These are phyloP conservation scores for Macropis europaea DNA, from an alignment of 2,888 invertebrate species.

Conservation along the genomic window DNA sequence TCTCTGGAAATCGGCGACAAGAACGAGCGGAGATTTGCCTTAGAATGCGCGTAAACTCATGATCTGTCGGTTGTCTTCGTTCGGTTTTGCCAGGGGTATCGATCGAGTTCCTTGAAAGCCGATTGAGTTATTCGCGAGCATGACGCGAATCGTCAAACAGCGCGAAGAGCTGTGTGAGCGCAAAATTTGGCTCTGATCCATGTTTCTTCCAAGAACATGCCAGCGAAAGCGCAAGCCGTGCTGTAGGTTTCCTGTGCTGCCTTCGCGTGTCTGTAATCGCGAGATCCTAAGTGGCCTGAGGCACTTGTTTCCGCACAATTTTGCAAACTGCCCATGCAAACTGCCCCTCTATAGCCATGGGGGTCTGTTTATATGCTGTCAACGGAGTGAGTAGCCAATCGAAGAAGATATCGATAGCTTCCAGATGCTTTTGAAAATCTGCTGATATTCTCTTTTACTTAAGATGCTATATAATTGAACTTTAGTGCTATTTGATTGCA, in stretches of 20 bases:
- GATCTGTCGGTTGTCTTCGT: background rate
- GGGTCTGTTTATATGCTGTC: constrained; percentile 31
- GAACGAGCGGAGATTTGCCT: background rate
- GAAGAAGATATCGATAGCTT: too few relatives aligned
- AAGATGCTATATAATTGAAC: too few relatives aligned
- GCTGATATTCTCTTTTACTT: too few relatives aligned
- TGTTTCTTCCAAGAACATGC: constrained; percentile 36
- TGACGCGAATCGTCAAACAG: constrained; percentile 23
- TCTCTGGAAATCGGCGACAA: constrained; percentile 16
- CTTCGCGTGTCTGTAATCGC: constrained; percentile 74
- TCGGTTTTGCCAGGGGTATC: background rate
- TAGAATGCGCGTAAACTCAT: background rate
- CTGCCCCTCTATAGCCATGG: constrained; percentile 2
- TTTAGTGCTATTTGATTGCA: too few relatives aligned
- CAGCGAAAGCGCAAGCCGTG: constrained; percentile 54
- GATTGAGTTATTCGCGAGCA: constrained; percentile 29
- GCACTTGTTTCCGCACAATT: constrained; percentile 67
- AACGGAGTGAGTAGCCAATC: constrained; percentile 31
- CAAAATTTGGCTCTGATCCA: constrained; percentile 44
- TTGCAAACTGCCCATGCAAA: constrained; percentile 43
- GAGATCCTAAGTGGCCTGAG: constrained; percentile 57
- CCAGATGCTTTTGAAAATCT: too few relatives aligned
- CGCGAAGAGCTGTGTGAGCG: constrained; percentile 2
- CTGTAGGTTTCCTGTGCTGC: too few relatives aligned
- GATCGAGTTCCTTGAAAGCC: constrained; percentile 28